phyloP scores from a whole-genome alignment of 2,888 invertebrate species.

The Leptothorax acervorum region DNA sequence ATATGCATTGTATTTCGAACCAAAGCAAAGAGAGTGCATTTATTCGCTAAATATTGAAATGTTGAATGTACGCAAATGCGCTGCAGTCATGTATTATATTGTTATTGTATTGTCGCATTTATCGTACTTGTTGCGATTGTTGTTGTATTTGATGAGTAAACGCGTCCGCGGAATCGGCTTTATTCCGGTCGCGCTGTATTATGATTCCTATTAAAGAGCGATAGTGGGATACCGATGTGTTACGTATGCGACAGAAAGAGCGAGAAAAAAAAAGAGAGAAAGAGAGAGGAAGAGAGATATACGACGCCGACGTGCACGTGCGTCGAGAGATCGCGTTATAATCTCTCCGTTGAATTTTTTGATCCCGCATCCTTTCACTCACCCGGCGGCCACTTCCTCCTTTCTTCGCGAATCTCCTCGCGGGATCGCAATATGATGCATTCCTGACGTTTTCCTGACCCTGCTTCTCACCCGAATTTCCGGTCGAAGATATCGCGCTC shows the following conservation, averaged over 20 bases:
- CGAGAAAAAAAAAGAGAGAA: not conserved
- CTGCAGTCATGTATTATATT: not conserved
- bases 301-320: conserved; percentile 53
- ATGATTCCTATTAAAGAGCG: conserved; percentile 40
- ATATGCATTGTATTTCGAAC: not conserved
- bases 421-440: conserved; percentile 21
- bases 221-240: conserved; percentile 20
- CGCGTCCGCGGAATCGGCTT: conserved; percentile 22
- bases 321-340: conserved; percentile 55
- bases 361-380: conserved; percentile 70
- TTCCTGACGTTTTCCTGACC: conserved; percentile 36
- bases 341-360: conserved; percentile 68
- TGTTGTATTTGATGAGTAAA: not conserved
- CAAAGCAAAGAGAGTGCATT: not conserved
- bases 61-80: conserved; percentile 6
- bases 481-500: conserved; percentile 33
- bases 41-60: conserved; percentile 27
- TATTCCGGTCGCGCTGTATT: conserved; percentile 30
- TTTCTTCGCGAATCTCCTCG: conserved; percentile 59
- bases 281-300: conserved; percentile 22
- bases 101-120: not conserved
- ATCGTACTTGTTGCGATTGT: not conserved
- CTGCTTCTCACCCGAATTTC: conserved; percentile 50
- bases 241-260: conserved; percentile 2
- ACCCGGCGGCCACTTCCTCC: conserved; percentile 63